Percentiles rank a stretch among this genome's conserved stretches.
Conservation (phyloP, 2,888 invertebrate genomes). For the Prosapia bicincta region DNA sequence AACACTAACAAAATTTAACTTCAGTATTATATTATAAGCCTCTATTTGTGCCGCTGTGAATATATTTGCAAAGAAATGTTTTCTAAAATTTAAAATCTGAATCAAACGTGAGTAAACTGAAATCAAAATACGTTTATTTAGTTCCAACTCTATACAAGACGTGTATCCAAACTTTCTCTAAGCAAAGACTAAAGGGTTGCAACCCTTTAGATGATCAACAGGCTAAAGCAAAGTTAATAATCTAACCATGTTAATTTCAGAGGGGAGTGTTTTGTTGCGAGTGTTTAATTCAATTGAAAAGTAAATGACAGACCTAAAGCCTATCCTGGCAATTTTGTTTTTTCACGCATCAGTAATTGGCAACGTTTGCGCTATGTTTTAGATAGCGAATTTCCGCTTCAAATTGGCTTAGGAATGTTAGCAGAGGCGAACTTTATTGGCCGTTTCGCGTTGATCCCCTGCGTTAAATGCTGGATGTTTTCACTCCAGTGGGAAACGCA, state of each 20-base stretch:
- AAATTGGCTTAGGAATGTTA: slow-evolving; percentile 2
- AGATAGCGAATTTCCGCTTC: background rate
- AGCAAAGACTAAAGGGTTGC: slow-evolving; percentile 2
- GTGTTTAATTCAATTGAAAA: background rate
- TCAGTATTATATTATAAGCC: no score
- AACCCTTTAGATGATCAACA: background rate
- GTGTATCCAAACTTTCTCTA: no score
- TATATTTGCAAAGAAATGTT: no score
- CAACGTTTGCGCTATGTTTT: background rate
- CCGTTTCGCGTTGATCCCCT: background rate
- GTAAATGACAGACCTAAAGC: background rate
- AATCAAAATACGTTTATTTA: background rate
- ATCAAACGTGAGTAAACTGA: no score
- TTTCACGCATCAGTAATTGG: background rate
- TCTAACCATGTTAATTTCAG: slow-evolving; percentile 2
- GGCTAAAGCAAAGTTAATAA: background rate
- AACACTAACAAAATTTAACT: no score
- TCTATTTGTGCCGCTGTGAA: no score
- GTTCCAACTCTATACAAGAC: background rate
- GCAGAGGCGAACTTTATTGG: background rate
- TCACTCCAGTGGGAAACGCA: background rate
- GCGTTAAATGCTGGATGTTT: background rate
- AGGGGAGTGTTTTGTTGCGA: slow-evolving; percentile 2
- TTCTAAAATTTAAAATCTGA: no score
- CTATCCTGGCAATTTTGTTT: background rate